Conservation (phyloP, 2,888 invertebrate species). For the Diploptera punctata region DNA sequence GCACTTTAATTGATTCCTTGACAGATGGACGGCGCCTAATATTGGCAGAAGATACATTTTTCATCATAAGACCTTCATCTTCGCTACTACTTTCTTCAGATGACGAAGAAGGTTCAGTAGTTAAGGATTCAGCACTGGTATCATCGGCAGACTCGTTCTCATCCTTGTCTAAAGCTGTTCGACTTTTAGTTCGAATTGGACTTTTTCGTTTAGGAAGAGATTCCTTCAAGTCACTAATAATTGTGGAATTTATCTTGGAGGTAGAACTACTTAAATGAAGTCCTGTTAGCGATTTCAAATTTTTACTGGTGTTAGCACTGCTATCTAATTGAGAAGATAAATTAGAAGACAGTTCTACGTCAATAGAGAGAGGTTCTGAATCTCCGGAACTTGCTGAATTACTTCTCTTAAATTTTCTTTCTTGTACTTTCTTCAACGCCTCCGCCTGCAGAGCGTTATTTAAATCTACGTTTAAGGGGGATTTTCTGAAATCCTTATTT, state of each 20-base stretch:
- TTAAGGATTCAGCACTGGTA: slow-evolving; percentile 49
- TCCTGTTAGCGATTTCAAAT: not conserved
- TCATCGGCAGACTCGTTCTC: slow-evolving; percentile 45
- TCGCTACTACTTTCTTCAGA: not conserved
- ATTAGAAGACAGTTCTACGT: not conserved
- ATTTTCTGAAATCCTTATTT: slow-evolving; percentile 78
- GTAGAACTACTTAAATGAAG: not conserved
- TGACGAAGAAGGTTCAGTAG: slow-evolving; percentile 44
- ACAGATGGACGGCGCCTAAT: not conserved
- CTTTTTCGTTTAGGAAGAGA: not conserved
- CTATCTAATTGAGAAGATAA: not conserved
- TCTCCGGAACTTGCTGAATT: slow-evolving; percentile 34
- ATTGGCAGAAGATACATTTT: not conserved
- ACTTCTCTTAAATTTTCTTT: slow-evolving; percentile 18
- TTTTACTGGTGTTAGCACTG: not conserved
- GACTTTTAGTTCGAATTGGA: not conserved
- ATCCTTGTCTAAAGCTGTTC: slow-evolving; percentile 52
- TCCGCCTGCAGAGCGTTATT: slow-evolving; percentile 51
- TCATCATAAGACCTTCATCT: not conserved
- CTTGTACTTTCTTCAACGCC: slow-evolving; percentile 57
- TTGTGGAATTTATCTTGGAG: not conserved
- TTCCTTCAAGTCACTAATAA: not conserved
- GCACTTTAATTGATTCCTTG: not conserved
- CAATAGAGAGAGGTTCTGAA: slow-evolving; percentile 13
- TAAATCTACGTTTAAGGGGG: slow-evolving; percentile 69